Base-by-base conservation (phyloP, 2,888 invertebrate genomes). In the Aproaerema taeniolella region DNA sequence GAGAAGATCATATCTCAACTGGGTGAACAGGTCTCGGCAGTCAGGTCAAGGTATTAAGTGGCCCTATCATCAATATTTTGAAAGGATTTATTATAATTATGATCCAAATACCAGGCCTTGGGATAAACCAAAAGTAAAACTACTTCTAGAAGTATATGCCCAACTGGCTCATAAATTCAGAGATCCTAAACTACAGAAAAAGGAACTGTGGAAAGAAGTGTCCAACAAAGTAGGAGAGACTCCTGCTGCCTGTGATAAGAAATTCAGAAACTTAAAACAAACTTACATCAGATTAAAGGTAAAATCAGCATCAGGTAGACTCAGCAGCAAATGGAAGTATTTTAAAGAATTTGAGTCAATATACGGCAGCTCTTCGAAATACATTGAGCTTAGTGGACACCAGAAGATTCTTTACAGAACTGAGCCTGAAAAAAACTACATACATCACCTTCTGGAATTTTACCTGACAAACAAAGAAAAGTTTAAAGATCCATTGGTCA, bases 201-300 rank as follows among this genome's bases (percentile, higher is more conserved):
- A 83, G 45, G 81, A 82, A 29, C 35, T 57, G 0, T 57, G 57
- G 57, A 51, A 44, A 41, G 49, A 52, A 30, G 51, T 57, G 32
- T 41, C 52, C 1, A 31, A 12, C 12, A 39, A 49, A 25, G 49
- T 57, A 1, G 53, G 52, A 1, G 48, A 51, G 16, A 38, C 9
- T 13, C 39, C 45, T 2, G 6, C 11, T 2, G 29, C 25, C 4
- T 45, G 45, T 52, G 85, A 86, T 43, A 79, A 79, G 33, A 86
- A 86, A 47, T 85, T 82, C 44, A 64, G 85, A 32, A 85, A 85
- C 46, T 56, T 85, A 26, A 85, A 85, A 46, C 82, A 82, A 50
- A 83, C 85, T 2, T 85, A 78, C 29, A 50, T 81, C 1, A 67
- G 79, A 46, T 51, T 82, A 8, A 80, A 73, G 54, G 62, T 67